Conservation (phyloP, 1,140 invertebrate species). For the Eupristina koningsbergeri region DNA sequence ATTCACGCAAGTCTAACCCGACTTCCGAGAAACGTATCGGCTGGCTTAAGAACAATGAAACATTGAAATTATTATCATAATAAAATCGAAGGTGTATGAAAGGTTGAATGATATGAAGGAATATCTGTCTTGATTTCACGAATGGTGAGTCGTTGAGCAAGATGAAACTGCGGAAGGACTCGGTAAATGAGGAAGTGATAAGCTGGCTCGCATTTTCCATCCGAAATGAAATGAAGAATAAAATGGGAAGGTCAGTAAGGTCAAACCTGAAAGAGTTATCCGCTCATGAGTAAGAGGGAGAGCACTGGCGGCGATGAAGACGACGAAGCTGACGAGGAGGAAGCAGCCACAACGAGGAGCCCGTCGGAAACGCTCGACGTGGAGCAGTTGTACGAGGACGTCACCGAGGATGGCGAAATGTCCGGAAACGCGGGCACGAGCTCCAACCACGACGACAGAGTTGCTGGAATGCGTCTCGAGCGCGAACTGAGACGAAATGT, state of each 20-base stretch:
- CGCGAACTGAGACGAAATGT: slow-evolving; percentile 51
- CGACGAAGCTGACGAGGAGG: not conserved
- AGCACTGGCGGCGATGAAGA: not conserved
- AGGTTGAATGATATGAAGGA: not conserved
- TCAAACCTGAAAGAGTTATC: slow-evolving; percentile 35
- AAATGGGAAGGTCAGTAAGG: not conserved
- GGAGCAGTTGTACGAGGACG: no score
- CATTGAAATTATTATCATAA: not conserved
- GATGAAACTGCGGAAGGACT: not conserved
- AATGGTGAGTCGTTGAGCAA: not conserved
- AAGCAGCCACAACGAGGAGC: no score
- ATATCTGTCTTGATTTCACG: not conserved
- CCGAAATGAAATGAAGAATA: not conserved
- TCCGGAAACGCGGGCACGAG: no score
- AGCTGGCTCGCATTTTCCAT: not conserved
- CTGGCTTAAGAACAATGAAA: not conserved
- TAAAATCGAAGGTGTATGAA: not conserved
- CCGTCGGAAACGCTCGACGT: no score
- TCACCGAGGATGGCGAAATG: not conserved
- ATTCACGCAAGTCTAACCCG: not conserved
- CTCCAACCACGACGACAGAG: not conserved
- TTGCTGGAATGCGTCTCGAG: slow-evolving; percentile 48
- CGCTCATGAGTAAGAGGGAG: not conserved
- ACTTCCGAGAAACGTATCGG: not conserved
- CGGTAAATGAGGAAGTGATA: not conserved